phyloP scores from a whole-genome alignment of 2,888 invertebrate genomes.

The Synanthedon myopaeformis region DNA sequence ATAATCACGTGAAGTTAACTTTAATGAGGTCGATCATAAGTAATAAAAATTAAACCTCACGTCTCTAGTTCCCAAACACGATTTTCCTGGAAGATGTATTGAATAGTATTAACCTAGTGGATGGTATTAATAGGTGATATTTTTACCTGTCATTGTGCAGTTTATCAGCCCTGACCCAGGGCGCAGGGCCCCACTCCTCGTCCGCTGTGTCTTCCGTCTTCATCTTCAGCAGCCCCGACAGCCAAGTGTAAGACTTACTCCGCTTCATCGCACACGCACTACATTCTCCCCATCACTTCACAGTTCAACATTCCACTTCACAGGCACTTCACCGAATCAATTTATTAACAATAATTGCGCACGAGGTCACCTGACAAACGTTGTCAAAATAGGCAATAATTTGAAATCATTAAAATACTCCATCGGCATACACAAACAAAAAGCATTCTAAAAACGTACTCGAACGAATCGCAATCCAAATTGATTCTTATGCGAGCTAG shows the following conservation, averaged over 20 bases:
- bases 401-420: conserved; percentile 39
- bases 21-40: conserved; percentile 4
- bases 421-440: conserved; percentile 14
- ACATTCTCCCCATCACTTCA: neutral
- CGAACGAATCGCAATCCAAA: neutral
- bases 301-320: neutral
- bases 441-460: conserved; percentile 5
- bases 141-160: conserved; percentile 50
- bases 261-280: conserved; percentile 38
- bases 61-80: too few species aligned
- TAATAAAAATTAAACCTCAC: too few species aligned
- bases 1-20: conserved; percentile 12
- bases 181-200: conserved; percentile 54
- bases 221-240: conserved; percentile 53
- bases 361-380: conserved; percentile 3
- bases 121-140: too few species aligned
- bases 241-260: conserved; percentile 63
- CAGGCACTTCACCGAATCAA: neutral
- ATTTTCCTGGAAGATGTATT: too few species aligned
- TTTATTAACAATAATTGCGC: neutral
- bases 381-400: conserved; percentile 27
- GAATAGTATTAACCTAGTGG: too few species aligned
- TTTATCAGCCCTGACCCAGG: conserved; percentile 50
- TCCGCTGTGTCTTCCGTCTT: conserved; percentile 22
- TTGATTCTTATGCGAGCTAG: neutral